Evolutionary conservation across 2,113 vertebrate genomes (phyloP).

Genomic region (Spilogale gracilis): DNA sequence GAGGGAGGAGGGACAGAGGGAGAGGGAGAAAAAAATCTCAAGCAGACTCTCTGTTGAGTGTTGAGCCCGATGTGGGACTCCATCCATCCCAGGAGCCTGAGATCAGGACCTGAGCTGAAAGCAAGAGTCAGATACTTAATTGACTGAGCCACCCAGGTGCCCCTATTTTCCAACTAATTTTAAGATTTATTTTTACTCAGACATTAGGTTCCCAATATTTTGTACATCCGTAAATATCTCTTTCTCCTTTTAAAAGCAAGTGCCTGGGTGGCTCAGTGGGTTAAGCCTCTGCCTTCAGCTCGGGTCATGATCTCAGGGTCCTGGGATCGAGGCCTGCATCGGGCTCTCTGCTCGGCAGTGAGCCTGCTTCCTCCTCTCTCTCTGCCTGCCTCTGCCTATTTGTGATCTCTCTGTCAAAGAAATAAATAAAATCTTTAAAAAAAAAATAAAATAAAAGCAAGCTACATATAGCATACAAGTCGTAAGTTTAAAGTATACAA

Average conservation of each 20-base stretch:
- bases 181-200: slow-evolving; percentile 25
- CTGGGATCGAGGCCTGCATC: no score
- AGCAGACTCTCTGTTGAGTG: not conserved
- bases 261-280: no score
- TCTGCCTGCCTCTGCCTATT: no score
- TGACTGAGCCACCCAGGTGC: not conserved
- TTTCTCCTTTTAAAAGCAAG: not conserved
- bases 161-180: not conserved
- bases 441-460: no score
- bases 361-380: no score
- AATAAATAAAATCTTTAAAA: no score
- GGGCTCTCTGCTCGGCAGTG: no score
- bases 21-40: not conserved
- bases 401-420: no score
- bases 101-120: not conserved
- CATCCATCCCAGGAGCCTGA: not conserved
- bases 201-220: not conserved
- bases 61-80: not conserved
- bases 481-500: not conserved
- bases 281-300: no score
- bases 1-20: not conserved
- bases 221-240: not conserved
- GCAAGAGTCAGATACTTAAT: not conserved
- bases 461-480: not conserved
- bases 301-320: no score